phyloP scores from a whole-genome alignment of 2,797 vertebrate species.

The Clarias fuscus region DNA sequence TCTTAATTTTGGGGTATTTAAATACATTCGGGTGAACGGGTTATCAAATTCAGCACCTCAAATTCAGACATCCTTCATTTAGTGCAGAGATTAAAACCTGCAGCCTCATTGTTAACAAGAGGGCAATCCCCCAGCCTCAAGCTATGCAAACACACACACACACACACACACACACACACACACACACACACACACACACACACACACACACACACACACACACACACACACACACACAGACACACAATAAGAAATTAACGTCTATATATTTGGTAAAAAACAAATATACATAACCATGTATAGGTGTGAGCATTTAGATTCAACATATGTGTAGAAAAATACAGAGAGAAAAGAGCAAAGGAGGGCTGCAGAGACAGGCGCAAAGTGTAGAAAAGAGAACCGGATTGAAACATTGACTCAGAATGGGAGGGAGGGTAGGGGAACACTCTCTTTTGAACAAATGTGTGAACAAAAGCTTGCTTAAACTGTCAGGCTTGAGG shows the following conservation, averaged over 20 bases:
- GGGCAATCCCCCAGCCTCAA: constrained; percentile 21
- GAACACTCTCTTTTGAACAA: constrained; percentile 66
- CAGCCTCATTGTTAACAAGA: constrained; percentile 47
- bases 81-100: constrained; percentile 37
- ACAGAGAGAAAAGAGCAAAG: background rate
- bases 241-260: background rate
- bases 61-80: constrained; percentile 29
- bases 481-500: constrained; percentile 73
- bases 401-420: constrained; percentile 32
- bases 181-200: background rate
- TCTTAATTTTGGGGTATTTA: background rate
- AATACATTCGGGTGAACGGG: background rate
- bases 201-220: background rate
- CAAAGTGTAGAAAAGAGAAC: constrained; percentile 53
- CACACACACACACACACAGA: background rate
- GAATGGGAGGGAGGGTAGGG: constrained; percentile 26
- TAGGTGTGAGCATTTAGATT: background rate
- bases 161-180: background rate
- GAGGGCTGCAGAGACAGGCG: too few relatives aligned
- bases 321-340: background rate
- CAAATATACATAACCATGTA: background rate
- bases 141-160: background rate
- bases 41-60: background rate
- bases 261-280: background rate
- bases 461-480: constrained; percentile 80